Evolutionary conservation across 2,797 vertebrate genomes (phyloP), one percentile per base, ranked within the genome.

Genomic region (Micropoecilia bifurca): DNA sequence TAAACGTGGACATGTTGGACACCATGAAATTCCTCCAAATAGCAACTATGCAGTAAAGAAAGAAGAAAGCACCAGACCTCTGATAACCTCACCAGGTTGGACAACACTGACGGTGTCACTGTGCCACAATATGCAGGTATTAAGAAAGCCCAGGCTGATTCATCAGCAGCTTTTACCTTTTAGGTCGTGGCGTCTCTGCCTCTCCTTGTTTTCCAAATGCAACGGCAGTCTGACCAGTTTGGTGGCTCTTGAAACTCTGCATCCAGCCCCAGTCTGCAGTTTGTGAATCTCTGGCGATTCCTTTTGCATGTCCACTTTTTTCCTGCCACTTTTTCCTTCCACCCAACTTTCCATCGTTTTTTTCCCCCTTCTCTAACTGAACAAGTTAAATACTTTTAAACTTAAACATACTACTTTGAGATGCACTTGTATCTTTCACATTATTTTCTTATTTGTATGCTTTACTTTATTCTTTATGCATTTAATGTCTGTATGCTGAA

Each of bases 1-100:
- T 94, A 20, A 93, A 80, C 28, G 4, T 20, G 16, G 10, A n/a
- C 22, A n/a, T 7, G 3, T 22, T 71, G n/a, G 18, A 20, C 30
- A 7, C 30, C 59, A 61, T 33, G 2, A 33, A 61, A 18, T 33
- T 55, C 25, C 22, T n/a, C 28, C 30, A 41, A 41, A 66, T 22
- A 39, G 36, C 61, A 66, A 36, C 61, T 66, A 39, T 66, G 16
- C 33, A 36, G 33, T 3, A 20, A 22, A 68, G 63, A 8, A 28
- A 28, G 57, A n/a, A 4, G n/a, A 59, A 6, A 30, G 57, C 57
- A 33, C 5, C 61, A 66, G 61, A 39, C 4, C 30, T 66, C 61
- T 2, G 33, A 39, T 9, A 6, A 61, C 10, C 0, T 14, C 66
- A 14, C 22, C 39, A 6, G 22, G 39, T 69, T 6, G 25, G 22